Evolutionary conservation across 1,140 invertebrate species (phyloP), one percentile per base, ranked within the genome.

Genomic region (Aradophagus sp.): DNA sequence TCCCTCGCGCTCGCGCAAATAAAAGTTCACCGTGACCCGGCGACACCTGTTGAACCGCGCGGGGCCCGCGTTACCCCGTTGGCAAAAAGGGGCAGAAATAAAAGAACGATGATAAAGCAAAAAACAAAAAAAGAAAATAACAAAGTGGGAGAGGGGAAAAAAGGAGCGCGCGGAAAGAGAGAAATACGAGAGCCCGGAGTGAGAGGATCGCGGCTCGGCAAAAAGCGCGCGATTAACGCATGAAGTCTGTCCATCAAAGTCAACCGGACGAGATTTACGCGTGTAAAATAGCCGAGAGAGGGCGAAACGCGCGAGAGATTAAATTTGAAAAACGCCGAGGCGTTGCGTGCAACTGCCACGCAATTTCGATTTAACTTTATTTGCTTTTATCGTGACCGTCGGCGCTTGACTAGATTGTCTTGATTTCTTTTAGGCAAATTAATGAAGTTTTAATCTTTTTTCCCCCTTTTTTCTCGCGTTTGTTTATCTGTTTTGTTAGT

Each of bases 41-140:
- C 74, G 83, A 85, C 82, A 84, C 84, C 84, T 85, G 84, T 85
- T 85, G 83, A 84, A 84, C 79, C 73, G 52, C 68, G 77, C 69
- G 47, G 56, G 70, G 62, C 69, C 69, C 76, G 41, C 42, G 72
- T 63, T 75, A 56, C 66, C 66, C 47, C 65, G 50, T 58, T 59
- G n/a, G n/a, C 4, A 4, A 29, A 5, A n/a, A 29, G 27, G 10
- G 27, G 27, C 10, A 6, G 11, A 29, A 5, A 29, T 10, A 29
- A 29, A 29, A n/a, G 27, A 6, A 29, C n/a, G n/a, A n/a, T n/a
- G n/a, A n/a, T n/a, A n/a, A n/a, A n/a, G n/a, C n/a, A n/a, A n/a
- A n/a, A n/a, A n/a, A n/a, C n/a, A 29, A 29, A 6, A 29, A 29
- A 29, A 5, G 20, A 8, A 23, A 23, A 23, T 23, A 8, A 23